Percentiles rank a stretch among this genome's conserved stretches.
phyloP scores from a whole-genome alignment of 2,113 vertebrate species.

The Pterocles orientalis region DNA sequence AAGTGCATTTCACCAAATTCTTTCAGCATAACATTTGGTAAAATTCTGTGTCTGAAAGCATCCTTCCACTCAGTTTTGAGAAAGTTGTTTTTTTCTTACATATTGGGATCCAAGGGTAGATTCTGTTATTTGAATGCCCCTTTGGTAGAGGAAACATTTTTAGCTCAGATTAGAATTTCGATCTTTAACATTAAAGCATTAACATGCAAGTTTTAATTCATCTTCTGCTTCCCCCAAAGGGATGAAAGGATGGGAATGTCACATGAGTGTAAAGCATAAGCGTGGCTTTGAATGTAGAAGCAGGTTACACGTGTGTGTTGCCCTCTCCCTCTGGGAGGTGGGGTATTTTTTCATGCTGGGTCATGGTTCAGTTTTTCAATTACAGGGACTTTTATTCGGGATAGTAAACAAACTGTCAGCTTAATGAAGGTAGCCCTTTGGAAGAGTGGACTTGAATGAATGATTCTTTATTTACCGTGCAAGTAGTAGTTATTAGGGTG shows the following conservation, averaged over 20 bases:
- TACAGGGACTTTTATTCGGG: not conserved
- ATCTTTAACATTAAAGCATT: not conserved
- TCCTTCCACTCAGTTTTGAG: not conserved
- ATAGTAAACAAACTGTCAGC: not conserved
- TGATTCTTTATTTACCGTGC: not conserved
- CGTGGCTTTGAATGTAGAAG: not conserved
- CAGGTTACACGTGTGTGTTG: not conserved
- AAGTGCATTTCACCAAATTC: constrained; percentile 20
- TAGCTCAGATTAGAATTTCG: not conserved
- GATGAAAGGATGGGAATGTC: not conserved
- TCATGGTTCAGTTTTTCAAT: not conserved
- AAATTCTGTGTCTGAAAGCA: constrained; percentile 17
- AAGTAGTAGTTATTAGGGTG: not conserved
- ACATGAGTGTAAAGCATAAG: not conserved
- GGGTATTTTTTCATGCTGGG: not conserved
- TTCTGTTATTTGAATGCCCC: not conserved
- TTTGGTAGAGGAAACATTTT: not conserved
- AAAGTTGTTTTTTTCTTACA: not conserved
- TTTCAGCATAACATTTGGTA: constrained; percentile 17
- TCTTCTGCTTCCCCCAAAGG: not conserved
- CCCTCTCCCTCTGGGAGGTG: not conserved
- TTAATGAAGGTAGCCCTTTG: constrained; percentile 14
- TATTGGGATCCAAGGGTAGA: not conserved
- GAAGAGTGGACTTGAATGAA: not conserved
- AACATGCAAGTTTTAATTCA: not conserved